Percentiles rank a stretch among this genome's conserved stretches.
Conservation (phyloP, 2,888 invertebrate genomes). For the Campoplex capitator region DNA sequence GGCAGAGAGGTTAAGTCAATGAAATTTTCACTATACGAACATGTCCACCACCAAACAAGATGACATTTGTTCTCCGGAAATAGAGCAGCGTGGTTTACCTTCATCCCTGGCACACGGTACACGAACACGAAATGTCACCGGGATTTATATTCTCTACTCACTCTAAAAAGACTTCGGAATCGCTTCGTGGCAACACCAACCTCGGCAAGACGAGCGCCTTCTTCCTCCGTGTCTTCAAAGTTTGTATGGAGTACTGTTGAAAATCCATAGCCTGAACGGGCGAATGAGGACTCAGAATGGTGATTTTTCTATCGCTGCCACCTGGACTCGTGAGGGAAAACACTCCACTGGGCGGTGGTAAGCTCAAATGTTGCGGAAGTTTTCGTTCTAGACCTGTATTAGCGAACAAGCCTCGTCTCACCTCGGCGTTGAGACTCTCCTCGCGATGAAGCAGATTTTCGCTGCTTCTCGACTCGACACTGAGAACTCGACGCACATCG, state of each 20-base stretch:
- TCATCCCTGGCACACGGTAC: constrained; percentile 41
- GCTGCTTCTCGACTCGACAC: constrained; percentile 87
- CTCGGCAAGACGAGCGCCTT: constrained; percentile 91
- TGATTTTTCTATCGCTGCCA: constrained; percentile 87
- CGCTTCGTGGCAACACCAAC: constrained; percentile 91
- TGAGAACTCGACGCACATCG: constrained; percentile 86
- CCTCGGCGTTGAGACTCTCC: constrained; percentile 88
- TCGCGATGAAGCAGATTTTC: constrained; percentile 87
- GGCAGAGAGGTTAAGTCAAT: background rate
- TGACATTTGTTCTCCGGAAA: background rate
- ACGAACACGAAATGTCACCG: constrained; percentile 55
- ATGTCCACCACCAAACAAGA: background rate
- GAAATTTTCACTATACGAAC: background rate
- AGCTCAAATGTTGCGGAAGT: constrained; percentile 89
- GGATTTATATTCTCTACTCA: constrained; percentile 84
- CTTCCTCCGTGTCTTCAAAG: constrained; percentile 88
- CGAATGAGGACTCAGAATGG: constrained; percentile 92
- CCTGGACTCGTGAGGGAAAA: constrained; percentile 86
- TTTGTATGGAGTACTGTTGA: constrained; percentile 85
- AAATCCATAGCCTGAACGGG: constrained; percentile 90
- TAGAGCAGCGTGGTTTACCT: background rate
- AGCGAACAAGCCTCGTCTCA: constrained; percentile 89
- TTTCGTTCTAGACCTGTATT: constrained; percentile 87
- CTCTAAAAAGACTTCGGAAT: constrained; percentile 89
- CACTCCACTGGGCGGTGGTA: constrained; percentile 89